These are phyloP conservation scores for Bucorvus abyssinicus DNA, from an alignment of 2,797 vertebrate species.

Conservation along the genomic window DNA sequence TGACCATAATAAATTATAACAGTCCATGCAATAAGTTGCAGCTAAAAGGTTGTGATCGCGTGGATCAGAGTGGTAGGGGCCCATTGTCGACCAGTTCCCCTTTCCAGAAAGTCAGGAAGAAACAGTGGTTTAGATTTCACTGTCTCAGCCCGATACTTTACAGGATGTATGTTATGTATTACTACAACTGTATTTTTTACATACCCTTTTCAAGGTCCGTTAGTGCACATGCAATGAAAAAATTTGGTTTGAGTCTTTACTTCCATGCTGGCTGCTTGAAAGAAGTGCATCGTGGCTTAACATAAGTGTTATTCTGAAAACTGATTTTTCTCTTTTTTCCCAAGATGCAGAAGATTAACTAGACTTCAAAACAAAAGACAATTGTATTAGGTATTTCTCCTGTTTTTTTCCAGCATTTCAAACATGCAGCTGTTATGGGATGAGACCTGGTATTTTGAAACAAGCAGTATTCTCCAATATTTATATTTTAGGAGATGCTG, in stretches of 20 bases:
- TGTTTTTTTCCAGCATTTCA: not conserved
- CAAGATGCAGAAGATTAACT: not conserved
- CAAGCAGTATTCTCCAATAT: not conserved
- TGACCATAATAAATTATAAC: not conserved
- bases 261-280: not conserved
- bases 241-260: not conserved
- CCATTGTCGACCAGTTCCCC: not conserved
- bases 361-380: not conserved
- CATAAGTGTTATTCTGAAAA: not conserved
- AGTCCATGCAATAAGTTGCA: not conserved
- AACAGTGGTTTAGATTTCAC: not conserved
- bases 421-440: not conserved
- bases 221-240: not conserved
- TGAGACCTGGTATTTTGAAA: not conserved
- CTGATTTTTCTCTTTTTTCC: not conserved
- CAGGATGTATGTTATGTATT: not conserved
- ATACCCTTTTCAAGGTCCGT: not conserved
- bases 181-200: not conserved
- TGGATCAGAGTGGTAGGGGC: not conserved
- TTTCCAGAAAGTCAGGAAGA: conserved; percentile 9
- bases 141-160: not conserved
- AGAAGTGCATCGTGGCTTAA: not conserved
- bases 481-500: not conserved
- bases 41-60: not conserved
- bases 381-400: not conserved